These are phyloP conservation scores for Tubulanus polymorphus DNA, from an alignment of 2,888 invertebrate genomes.

Conservation along the genomic window DNA sequence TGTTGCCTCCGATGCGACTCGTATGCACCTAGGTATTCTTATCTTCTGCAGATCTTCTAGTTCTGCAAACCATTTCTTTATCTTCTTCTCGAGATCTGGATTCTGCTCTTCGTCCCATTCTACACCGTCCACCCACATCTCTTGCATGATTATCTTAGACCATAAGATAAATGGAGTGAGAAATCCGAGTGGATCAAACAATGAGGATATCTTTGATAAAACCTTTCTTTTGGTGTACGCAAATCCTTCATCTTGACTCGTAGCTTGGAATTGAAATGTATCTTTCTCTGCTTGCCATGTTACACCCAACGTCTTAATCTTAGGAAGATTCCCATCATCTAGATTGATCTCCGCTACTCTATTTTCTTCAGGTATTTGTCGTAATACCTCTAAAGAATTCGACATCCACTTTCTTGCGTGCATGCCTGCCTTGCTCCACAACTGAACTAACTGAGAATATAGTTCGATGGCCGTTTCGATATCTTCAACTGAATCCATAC, in stretches of 20 bases:
- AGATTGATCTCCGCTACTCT: slow-evolving; percentile 13
- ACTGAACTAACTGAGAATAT: slow-evolving; percentile 9
- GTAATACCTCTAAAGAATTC: slow-evolving; percentile 18
- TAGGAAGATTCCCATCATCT: slow-evolving; percentile 12
- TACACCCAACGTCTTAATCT: slow-evolving; percentile 21
- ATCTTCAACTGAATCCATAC: slow-evolving; percentile 18
- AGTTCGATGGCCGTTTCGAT: slow-evolving; percentile 12
- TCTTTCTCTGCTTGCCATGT: slow-evolving; percentile 17
- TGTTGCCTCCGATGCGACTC: neutral
- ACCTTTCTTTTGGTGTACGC: slow-evolving; percentile 5
- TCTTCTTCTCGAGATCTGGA: slow-evolving; percentile 1
- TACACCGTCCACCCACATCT: slow-evolving; percentile 26
- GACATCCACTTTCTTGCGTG: slow-evolving; percentile 4
- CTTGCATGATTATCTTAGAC: slow-evolving; percentile 31
- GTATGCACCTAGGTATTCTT: slow-evolving; percentile 1
- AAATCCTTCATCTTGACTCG: no score
- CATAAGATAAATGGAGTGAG: slow-evolving; percentile 23
- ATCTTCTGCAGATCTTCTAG: slow-evolving; percentile 5
- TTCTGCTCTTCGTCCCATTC: slow-evolving; percentile 31
- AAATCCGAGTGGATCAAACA: slow-evolving; percentile 30
- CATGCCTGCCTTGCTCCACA: slow-evolving; percentile 11
- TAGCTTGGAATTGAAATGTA: slow-evolving; percentile 11
- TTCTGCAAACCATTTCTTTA: slow-evolving; percentile 18
- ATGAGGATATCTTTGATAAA: neutral
- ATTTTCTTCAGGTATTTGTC: slow-evolving; percentile 16